Evolutionary conservation across 2,797 vertebrate species (phyloP).

Genomic region (Leptatherina wallacei): DNA sequence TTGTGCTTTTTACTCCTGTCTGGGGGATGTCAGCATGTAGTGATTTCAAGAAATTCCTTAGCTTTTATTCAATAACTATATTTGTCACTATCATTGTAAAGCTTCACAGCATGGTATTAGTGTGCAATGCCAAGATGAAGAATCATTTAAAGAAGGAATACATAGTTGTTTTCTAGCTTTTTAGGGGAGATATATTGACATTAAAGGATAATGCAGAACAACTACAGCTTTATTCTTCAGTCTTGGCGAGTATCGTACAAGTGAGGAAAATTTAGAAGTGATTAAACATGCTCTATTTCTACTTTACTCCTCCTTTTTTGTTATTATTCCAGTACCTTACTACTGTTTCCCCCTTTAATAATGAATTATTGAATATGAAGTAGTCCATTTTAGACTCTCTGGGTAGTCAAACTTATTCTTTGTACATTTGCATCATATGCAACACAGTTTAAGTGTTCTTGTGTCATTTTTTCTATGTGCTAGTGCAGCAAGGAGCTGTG

Average conservation of each 20-base stretch:
- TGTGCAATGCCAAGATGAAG: too few species aligned
- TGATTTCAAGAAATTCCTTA: too few species aligned
- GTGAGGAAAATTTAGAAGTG: conserved; percentile 20
- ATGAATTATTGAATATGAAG: conserved; percentile 67
- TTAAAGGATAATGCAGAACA: not conserved
- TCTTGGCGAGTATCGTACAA: not conserved
- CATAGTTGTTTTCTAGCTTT: not conserved
- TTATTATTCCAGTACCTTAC: conserved; percentile 11
- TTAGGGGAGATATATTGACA: not conserved
- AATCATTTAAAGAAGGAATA: not conserved
- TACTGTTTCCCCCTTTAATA: conserved; percentile 22
- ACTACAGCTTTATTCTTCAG: not conserved
- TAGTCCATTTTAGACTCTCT: conserved; percentile 43
- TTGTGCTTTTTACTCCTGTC: too few species aligned
- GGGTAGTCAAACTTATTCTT: conserved; percentile 16
- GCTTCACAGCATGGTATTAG: too few species aligned
- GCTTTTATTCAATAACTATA: too few species aligned
- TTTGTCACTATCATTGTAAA: too few species aligned
- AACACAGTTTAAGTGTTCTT: conserved; percentile 5
- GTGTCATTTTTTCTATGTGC: not conserved
- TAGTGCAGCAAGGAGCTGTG: conserved; percentile 17
- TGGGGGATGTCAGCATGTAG: too few species aligned
- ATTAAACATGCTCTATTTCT: conserved; percentile 23
- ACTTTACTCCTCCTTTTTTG: conserved; percentile 23
- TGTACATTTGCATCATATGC: conserved; percentile 22